These are phyloP conservation scores for Phoenicopterus ruber DNA, from an alignment of 2,113 vertebrate genomes.

Conservation along the genomic window DNA sequence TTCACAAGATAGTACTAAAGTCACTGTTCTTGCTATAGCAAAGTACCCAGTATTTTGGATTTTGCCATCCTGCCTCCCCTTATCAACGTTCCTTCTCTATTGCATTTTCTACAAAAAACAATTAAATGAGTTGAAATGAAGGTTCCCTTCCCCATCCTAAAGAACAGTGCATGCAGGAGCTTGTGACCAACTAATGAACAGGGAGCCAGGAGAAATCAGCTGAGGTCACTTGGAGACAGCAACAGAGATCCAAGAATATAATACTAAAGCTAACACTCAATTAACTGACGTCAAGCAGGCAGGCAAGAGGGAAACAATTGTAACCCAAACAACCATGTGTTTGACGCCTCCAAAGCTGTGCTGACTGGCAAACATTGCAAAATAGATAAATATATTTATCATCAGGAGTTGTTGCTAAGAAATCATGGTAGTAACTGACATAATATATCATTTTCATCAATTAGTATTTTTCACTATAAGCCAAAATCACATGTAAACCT, in stretches of 20 bases:
- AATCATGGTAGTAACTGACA: not conserved
- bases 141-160: not conserved
- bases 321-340: not conserved
- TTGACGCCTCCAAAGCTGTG: not conserved
- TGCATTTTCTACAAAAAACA: not conserved
- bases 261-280: not conserved
- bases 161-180: not conserved
- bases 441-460: not conserved
- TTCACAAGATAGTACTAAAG: not conserved
- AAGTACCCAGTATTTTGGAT: not conserved
- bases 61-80: not conserved
- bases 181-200: not conserved
- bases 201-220: not conserved
- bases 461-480: not conserved
- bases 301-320: not conserved
- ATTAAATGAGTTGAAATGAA: not conserved
- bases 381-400: not conserved
- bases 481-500: not conserved
- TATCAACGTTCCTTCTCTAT: not conserved
- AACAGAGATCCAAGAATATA: not conserved
- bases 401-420: not conserved
- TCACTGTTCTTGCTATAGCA: not conserved
- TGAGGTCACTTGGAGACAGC: not conserved
- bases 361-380: not conserved
- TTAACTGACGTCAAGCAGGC: not conserved